These are phyloP conservation scores for Numida meleagris DNA, from an alignment of 2,113 vertebrate species.

Conservation along the genomic window DNA sequence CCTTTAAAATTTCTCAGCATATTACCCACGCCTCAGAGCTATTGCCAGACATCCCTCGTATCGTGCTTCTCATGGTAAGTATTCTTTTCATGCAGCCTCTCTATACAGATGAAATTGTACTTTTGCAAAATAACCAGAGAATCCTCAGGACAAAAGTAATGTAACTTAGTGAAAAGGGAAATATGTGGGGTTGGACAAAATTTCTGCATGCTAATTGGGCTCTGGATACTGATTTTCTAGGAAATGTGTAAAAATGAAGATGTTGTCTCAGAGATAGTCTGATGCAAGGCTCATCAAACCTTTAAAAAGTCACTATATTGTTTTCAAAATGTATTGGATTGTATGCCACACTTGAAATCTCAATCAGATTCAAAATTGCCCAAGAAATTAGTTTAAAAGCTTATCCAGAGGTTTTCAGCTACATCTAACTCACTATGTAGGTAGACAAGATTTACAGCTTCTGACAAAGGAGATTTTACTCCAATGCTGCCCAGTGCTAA, in stretches of 20 bases:
- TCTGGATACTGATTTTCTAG: neutral
- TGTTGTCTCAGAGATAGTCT: neutral
- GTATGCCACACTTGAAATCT: neutral
- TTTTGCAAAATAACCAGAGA: neutral
- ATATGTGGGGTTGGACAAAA: neutral
- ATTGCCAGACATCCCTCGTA: neutral
- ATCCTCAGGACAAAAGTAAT: neutral
- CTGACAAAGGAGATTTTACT: neutral
- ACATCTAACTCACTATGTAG: neutral
- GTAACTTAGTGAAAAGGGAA: neutral
- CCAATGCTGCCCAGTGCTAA: neutral
- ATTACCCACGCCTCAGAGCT: neutral
- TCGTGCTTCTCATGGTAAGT: fast-evolving
- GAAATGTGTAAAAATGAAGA: neutral
- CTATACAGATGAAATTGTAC: neutral
- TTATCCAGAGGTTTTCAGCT: constrained; percentile 29
- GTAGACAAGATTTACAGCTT: neutral
- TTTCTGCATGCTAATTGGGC: neutral
- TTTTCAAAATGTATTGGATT: neutral
- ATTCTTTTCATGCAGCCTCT: neutral
- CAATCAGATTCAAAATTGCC: constrained; percentile 3
- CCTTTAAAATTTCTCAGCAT: neutral
- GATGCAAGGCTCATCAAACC: neutral
- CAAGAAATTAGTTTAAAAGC: constrained; percentile 33
- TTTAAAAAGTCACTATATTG: neutral